Conservation (phyloP, 2,888 invertebrate species). For the Chironomus riparius region DNA sequence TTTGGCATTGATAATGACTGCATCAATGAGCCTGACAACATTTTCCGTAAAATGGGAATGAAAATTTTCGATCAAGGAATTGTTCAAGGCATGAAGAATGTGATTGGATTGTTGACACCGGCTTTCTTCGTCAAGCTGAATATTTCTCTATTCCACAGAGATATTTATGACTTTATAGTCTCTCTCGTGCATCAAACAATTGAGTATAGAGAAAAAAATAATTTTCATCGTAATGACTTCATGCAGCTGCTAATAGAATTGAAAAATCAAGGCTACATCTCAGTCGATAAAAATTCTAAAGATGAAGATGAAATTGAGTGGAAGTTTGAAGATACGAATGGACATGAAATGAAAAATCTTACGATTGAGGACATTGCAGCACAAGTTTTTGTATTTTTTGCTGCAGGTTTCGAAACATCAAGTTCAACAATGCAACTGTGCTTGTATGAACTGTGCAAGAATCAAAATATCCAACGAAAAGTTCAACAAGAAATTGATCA, state of each 20-base stretch:
- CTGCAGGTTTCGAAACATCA: slow-evolving; percentile 27
- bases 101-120: slow-evolving; percentile 30
- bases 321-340: too few relatives aligned
- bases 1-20: not conserved
- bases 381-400: too few relatives aligned
- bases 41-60: not conserved
- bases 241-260: slow-evolving; percentile 39
- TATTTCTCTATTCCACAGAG: not conserved
- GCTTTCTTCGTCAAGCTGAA: not conserved
- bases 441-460: slow-evolving; percentile 26
- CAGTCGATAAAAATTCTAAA: not conserved
- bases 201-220: slow-evolving; percentile 29
- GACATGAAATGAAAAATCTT: too few relatives aligned
- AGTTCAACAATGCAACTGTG: slow-evolving; percentile 25
- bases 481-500: slow-evolving; percentile 29
- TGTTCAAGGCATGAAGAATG: slow-evolving; percentile 30
- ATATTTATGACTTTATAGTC: slow-evolving; percentile 29
- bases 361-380: too few relatives aligned
- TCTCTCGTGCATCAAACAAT: slow-evolving; percentile 30
- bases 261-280: slow-evolving; percentile 30
- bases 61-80: slow-evolving; percentile 31
- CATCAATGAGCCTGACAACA: not conserved
- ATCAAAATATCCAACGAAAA: slow-evolving; percentile 28
- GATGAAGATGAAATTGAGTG: too few relatives aligned
- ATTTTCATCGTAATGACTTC: slow-evolving; percentile 38